phyloP scores from a whole-genome alignment of 2,797 vertebrate species.

The Eptatretus atami region DNA sequence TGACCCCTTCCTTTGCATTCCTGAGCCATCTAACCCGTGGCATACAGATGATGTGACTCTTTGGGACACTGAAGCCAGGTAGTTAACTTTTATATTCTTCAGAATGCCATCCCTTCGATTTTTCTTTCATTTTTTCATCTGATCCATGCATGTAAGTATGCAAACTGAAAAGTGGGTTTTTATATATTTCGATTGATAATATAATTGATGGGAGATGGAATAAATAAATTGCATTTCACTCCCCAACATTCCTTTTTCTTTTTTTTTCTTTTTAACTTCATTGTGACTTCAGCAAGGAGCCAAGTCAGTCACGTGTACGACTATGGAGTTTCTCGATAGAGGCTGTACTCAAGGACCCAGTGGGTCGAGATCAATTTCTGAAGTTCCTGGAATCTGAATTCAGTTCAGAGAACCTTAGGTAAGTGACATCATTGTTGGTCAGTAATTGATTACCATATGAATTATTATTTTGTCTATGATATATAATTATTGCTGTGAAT shows the following conservation, averaged over 20 bases:
- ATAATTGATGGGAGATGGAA: too few species aligned
- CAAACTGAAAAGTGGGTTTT: too few species aligned
- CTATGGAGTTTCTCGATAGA: constrained; percentile 69
- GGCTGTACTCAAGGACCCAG: constrained; percentile 53
- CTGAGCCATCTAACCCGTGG: constrained; percentile 71
- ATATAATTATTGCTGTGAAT: too few species aligned
- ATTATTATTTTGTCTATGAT: too few species aligned
- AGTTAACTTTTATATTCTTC: constrained; percentile 8
- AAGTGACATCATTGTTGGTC: constrained; percentile 10
- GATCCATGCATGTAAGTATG: too few species aligned
- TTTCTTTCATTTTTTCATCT: too few species aligned
- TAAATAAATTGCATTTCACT: too few species aligned
- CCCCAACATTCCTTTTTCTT: too few species aligned
- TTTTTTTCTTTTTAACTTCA: too few species aligned
- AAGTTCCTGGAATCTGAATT: constrained; percentile 82
- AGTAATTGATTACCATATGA: background rate
- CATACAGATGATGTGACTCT: constrained; percentile 37
- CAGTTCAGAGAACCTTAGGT: constrained; percentile 88
- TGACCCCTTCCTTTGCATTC: constrained; percentile 37
- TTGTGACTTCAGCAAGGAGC: constrained; percentile 31
- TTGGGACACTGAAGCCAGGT: constrained; percentile 76
- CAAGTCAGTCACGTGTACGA: constrained; percentile 58
- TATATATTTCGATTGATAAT: too few species aligned
- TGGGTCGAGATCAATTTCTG: constrained; percentile 53
- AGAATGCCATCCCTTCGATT: background rate